Base-by-base conservation (phyloP, 2,797 vertebrate genomes). In the Crax fasciolata region DNA sequence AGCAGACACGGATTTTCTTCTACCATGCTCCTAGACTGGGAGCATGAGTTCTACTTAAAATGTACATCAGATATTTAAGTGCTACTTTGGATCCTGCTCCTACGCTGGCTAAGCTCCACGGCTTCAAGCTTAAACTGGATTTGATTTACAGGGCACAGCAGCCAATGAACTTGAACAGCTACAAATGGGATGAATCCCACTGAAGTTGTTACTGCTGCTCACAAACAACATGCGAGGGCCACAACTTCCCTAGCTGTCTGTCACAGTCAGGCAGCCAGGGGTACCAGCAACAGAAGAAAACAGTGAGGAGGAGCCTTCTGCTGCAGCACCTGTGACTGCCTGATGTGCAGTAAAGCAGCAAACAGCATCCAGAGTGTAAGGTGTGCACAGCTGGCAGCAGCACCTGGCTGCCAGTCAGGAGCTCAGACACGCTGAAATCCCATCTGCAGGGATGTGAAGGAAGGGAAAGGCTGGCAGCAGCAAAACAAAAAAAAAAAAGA, bases 61-160 rank as follows among this genome's bases (percentile, higher is more conserved):
- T 68, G 38, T 48, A 2, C 7, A 71, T 65, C 24, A 73, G 66
- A 9, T 46, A 77, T 78, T 55, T 65, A 54, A 93, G 46, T 39
- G 72, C 57, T 80, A 3, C 27, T 89, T n/a, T 84, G 84, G 87
- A 93, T 67, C 76, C 71, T 25, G 3, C 15, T 80, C 67, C 79
- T 58, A 8, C 0, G 1, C 41, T 66, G 55, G 57, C 68, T 54
- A 48, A 5, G 27, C 70, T 85, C 58, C 68, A 48, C 55, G 46
- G 75, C 94, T 81, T 87, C 82, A 51, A 5, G 91, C 71, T 84
- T 32, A 82, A 91, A 51, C n/a, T 11, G 72, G 19, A 38, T 91
- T 70, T 78, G 76, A 94, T 90, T 94, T 81, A 72, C 18, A 27
- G 75, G 67, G 70, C 70, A 94, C 55, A 85, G 79, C 67, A 91